Conservation (phyloP, 1,140 invertebrate genomes). For the Macrobrachium nipponense region DNA sequence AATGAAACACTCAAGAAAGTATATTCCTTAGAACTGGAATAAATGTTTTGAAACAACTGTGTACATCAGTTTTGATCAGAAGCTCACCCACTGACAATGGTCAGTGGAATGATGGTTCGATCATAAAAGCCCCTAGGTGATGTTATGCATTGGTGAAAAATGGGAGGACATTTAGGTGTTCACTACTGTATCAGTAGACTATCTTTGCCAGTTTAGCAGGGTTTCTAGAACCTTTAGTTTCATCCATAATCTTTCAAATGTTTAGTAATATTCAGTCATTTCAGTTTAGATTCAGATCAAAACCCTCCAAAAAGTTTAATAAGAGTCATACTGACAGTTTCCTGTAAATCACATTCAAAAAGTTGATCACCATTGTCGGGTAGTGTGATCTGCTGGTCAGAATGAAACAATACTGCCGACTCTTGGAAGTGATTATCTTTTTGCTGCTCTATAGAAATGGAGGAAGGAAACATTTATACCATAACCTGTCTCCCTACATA, state of each 20-base stretch:
- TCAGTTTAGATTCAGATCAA: constrained; percentile 34
- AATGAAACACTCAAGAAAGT: constrained; percentile 40
- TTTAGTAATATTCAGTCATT: background rate
- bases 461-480: background rate
- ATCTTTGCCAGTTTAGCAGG: constrained; percentile 58
- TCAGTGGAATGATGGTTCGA: constrained; percentile 29
- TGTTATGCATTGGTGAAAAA: constrained; percentile 20
- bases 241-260: constrained; percentile 55
- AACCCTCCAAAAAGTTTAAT: constrained; percentile 35
- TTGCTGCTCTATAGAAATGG: constrained; percentile 11
- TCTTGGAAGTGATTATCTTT: constrained; percentile 25
- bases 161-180: constrained; percentile 48
- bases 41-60: too few species aligned
- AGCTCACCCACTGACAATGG: constrained; percentile 9
- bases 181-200: constrained; percentile 57
- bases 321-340: constrained; percentile 18
- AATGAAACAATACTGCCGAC: constrained; percentile 43
- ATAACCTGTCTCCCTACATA: background rate
- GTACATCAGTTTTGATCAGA: constrained; percentile 1
- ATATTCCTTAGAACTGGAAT: background rate
- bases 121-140: constrained; percentile 19
- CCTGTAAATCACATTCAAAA: constrained; percentile 21
- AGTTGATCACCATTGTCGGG: constrained; percentile 29
- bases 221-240: constrained; percentile 62
- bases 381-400: constrained; percentile 61